Evolutionary conservation across 1,140 invertebrate species (phyloP).

Genomic region (Drosophila biarmipes): DNA sequence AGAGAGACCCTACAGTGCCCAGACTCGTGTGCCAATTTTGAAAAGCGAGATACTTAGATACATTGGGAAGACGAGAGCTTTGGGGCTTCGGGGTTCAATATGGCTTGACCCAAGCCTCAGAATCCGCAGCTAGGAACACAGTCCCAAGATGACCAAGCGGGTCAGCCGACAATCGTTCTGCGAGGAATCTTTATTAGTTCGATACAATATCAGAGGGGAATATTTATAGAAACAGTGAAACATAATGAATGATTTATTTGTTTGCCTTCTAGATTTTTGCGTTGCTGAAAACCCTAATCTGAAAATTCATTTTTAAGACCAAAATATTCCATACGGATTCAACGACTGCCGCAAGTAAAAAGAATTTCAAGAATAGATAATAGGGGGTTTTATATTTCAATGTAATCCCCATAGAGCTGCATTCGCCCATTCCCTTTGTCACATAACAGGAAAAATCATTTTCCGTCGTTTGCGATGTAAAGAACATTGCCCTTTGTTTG

Average conservation of each 20-base stretch:
- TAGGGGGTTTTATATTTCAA: neutral
- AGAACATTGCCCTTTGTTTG: conserved; percentile 43
- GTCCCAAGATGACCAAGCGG: conserved; percentile 37
- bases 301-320: too few relatives aligned
- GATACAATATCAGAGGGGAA: neutral
- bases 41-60: conserved; percentile 57
- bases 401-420: neutral
- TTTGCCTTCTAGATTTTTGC: too few relatives aligned
- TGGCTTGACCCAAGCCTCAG: conserved; percentile 24
- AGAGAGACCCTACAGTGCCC: conserved; percentile 1
- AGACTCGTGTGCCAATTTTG: conserved; percentile 56
- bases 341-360: too few relatives aligned
- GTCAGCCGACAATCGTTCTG: neutral
- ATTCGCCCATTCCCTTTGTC: neutral
- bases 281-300: too few relatives aligned
- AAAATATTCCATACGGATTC: too few relatives aligned
- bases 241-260: too few relatives aligned
- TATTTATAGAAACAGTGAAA: too few relatives aligned
- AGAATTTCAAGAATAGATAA: too few relatives aligned
- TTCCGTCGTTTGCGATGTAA: conserved; percentile 11
- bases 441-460: conserved; percentile 17
- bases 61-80: conserved; percentile 9
- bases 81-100: conserved; percentile 20
- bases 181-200: conserved; percentile 8
- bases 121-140: conserved; percentile 2